A percentile compares a stretch with the other conserved stretches of the same genome.
Conservation (phyloP, 30 jellyfish, hydroid and myxozoan species). For the Turritopsis dohrnii region DNA sequence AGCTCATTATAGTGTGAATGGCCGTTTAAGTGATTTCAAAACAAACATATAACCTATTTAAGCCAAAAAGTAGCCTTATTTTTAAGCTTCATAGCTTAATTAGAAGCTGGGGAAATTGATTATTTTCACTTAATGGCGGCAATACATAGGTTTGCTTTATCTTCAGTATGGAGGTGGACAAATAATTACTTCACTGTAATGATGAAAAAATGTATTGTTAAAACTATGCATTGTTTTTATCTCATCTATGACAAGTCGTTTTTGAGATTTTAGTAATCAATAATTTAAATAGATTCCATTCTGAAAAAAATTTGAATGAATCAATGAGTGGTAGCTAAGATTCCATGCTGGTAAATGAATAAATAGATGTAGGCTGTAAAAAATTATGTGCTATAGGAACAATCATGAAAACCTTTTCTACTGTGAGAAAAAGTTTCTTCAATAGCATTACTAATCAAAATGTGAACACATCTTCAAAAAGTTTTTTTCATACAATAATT, state of each 20-base stretch:
- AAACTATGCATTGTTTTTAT: not conserved
- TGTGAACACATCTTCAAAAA: not conserved
- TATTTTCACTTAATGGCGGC: no score
- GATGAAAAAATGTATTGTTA: not conserved
- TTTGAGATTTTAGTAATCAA: not conserved
- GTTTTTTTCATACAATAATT: not conserved
- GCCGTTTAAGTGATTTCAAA: no score
- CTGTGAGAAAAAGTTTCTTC: not conserved
- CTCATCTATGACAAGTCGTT: not conserved
- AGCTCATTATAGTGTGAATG: no score
- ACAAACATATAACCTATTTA: no score
- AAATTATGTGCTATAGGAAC: not conserved
- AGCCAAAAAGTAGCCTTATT: no score
- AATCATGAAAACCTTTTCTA: not conserved
- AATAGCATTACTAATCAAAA: not conserved
- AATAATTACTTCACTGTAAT: not conserved
- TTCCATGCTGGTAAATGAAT: not conserved
- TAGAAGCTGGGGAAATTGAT: no score
- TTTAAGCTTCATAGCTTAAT: no score
- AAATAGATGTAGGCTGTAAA: not conserved
- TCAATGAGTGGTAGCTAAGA: not conserved
- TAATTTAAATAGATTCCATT: not conserved
- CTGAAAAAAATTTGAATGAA: not conserved
- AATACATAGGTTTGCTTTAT: not conserved
- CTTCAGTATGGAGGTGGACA: not conserved